Evolutionary conservation across 1,140 invertebrate species (phyloP).

Genomic region (Thaumetopoea pityocampa): DNA sequence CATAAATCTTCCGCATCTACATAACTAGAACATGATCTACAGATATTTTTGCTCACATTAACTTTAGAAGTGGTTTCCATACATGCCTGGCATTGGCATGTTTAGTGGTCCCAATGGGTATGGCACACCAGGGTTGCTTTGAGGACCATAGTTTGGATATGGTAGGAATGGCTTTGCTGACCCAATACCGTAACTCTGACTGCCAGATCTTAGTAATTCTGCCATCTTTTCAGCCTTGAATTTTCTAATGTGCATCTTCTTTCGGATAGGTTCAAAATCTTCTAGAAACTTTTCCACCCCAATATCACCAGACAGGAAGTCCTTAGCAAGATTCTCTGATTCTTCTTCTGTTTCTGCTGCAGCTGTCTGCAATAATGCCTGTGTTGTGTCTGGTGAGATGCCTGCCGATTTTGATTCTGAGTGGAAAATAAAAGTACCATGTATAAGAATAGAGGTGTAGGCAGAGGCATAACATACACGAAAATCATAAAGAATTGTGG

Average conservation of each 20-base stretch:
- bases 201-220: slow-evolving; percentile 80
- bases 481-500: no score
- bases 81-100: slow-evolving; percentile 79
- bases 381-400: slow-evolving; percentile 86
- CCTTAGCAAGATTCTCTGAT: slow-evolving; percentile 86
- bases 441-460: no score
- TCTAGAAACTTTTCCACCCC: slow-evolving; percentile 88
- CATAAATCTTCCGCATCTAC: not conserved
- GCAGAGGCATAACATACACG: no score
- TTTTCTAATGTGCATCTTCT: slow-evolving; percentile 86
- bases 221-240: slow-evolving; percentile 92
- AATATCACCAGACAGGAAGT: slow-evolving; percentile 84
- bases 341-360: slow-evolving; percentile 92
- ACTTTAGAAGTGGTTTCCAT: slow-evolving; percentile 64
- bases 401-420: slow-evolving; percentile 82
- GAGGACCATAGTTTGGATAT: slow-evolving; percentile 61
- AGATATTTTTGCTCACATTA: slow-evolving; percentile 14
- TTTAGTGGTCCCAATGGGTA: slow-evolving; percentile 76
- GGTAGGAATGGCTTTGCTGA: slow-evolving; percentile 54
- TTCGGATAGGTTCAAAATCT: slow-evolving; percentile 83
- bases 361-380: slow-evolving; percentile 89
- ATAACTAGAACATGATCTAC: no score
- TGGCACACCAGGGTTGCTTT: slow-evolving; percentile 58
- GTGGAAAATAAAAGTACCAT: slow-evolving; percentile 19
- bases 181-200: slow-evolving; percentile 54